Conservation (phyloP, 2,797 vertebrate species). For the Phyllotis vaccarum region DNA sequence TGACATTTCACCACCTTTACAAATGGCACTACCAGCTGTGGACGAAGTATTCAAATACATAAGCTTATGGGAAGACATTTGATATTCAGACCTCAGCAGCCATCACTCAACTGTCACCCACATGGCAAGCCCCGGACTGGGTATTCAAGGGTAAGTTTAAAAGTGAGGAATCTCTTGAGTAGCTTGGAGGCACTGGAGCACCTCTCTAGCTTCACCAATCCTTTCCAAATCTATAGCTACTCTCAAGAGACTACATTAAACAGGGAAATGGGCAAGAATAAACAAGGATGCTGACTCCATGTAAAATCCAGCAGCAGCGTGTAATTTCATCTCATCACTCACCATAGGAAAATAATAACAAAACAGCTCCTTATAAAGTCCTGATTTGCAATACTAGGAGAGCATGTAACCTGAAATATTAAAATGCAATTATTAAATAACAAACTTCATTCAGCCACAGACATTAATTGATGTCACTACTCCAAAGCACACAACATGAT, state of each 20-base stretch:
- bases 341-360: slow-evolving; percentile 79
- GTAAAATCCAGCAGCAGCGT: slow-evolving; percentile 66
- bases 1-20: background rate
- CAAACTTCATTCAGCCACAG: slow-evolving; percentile 79
- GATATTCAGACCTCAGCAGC: background rate
- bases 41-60: background rate
- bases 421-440: slow-evolving; percentile 84
- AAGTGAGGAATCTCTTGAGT: background rate
- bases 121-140: background rate
- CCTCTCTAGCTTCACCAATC: background rate
- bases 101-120: background rate
- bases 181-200: background rate
- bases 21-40: background rate
- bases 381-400: slow-evolving; percentile 78
- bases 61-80: background rate
- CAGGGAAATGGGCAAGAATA: slow-evolving; percentile 39
- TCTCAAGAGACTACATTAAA: background rate
- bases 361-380: slow-evolving; percentile 73
- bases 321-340: slow-evolving; percentile 78
- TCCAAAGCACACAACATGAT: slow-evolving; percentile 81
- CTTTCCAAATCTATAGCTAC: background rate
- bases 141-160: background rate
- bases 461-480: slow-evolving; percentile 80
- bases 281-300: slow-evolving; percentile 61
- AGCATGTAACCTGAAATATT: slow-evolving; percentile 84